Evolutionary conservation across 2,113 vertebrate genomes (phyloP).

Genomic region (Glaucidium brasilianum): DNA sequence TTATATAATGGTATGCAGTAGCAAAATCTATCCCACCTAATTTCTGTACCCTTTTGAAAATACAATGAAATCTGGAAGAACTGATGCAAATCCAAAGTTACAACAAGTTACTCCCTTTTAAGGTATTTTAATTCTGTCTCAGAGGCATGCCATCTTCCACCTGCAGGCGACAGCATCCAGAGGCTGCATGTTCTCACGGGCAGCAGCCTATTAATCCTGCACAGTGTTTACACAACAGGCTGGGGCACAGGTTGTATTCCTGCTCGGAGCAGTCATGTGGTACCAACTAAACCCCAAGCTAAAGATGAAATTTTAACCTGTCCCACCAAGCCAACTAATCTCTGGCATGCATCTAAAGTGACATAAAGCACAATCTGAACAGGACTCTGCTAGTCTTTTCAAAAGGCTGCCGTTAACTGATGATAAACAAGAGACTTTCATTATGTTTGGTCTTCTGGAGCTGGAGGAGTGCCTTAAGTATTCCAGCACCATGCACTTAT

Average conservation of each 20-base stretch:
- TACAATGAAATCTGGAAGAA: not conserved
- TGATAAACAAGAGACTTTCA: not conserved
- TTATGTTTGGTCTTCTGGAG: not conserved
- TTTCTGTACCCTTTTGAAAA: not conserved
- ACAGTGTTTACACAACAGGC: not conserved
- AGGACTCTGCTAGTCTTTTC: not conserved
- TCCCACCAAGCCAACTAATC: not conserved
- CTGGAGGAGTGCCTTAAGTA: not conserved
- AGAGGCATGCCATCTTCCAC: not conserved
- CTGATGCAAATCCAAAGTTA: not conserved
- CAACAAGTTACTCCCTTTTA: not conserved
- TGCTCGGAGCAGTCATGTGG: not conserved
- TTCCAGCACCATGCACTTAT: not conserved
- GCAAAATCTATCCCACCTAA: not conserved
- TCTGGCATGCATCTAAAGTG: not conserved
- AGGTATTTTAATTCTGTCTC: not conserved
- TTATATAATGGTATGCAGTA: not conserved
- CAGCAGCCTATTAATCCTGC: not conserved
- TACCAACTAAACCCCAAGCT: not conserved
- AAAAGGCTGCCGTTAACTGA: not conserved
- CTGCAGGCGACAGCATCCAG: not conserved
- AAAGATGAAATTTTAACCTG: not conserved
- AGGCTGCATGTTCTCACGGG: accelerated
- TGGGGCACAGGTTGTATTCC: not conserved
- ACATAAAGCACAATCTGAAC: not conserved